These are phyloP conservation scores for Chunga burmeisteri DNA, from an alignment of 2,113 vertebrate species.

Conservation along the genomic window DNA sequence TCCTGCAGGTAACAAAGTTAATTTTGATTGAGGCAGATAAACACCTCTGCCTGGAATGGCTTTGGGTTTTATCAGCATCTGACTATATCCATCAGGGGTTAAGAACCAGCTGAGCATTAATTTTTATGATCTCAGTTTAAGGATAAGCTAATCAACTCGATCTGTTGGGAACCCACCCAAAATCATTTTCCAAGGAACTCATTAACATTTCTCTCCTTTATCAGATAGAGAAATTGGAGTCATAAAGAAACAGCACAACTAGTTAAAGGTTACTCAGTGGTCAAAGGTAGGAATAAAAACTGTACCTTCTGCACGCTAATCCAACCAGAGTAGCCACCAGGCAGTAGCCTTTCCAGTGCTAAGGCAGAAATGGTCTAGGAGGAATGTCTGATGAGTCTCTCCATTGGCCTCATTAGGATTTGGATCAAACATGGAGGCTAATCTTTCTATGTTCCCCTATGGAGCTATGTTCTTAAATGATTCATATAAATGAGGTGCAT, in stretches of 20 bases:
- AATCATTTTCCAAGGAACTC: neutral
- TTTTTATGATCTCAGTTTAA: neutral
- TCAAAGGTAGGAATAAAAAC: neutral
- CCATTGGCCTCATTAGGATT: constrained; percentile 7
- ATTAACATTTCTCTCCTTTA: neutral
- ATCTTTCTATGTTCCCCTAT: neutral
- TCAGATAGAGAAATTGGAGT: neutral
- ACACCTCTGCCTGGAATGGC: neutral
- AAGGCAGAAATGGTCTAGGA: neutral
- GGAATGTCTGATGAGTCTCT: neutral
- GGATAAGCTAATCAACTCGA: neutral
- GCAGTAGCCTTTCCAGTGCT: neutral
- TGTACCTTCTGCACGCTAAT: neutral
- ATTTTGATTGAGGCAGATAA: neutral
- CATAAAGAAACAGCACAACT: neutral
- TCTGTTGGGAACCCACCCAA: neutral
- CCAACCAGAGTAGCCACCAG: neutral
- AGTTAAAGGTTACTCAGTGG: neutral
- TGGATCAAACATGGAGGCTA: neutral
- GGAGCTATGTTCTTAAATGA: neutral
- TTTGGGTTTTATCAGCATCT: neutral
- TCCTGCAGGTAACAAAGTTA: neutral
- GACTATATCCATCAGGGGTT: neutral
- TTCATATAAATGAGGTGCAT: constrained; percentile 27
- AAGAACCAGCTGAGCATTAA: neutral